phyloP scores from a whole-genome alignment of 2,113 vertebrate species.

The Seriola quinqueradiata region DNA sequence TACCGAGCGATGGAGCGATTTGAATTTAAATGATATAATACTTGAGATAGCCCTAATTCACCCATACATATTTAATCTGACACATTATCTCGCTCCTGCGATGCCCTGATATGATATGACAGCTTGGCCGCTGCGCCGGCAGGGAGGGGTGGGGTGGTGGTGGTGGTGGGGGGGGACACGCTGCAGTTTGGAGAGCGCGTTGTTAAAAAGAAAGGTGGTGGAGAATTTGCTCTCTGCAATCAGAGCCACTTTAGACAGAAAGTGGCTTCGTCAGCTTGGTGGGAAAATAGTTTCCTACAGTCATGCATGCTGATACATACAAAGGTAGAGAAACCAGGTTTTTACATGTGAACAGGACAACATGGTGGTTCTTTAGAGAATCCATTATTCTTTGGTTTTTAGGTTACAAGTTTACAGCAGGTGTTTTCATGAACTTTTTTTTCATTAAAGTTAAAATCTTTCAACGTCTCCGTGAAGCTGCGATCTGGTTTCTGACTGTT shows the following conservation, averaged over 20 bases:
- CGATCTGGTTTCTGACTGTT: too few relatives aligned
- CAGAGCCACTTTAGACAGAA: constrained; percentile 56
- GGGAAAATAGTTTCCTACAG: constrained; percentile 3
- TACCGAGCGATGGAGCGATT: constrained; percentile 81
- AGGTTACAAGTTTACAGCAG: too few relatives aligned
- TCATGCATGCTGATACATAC: constrained; percentile 4
- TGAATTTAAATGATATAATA: constrained; percentile 88
- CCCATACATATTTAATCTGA: constrained; percentile 89
- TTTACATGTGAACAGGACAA: too few relatives aligned
- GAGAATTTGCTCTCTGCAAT: constrained; percentile 65
- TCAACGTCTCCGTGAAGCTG: too few relatives aligned
- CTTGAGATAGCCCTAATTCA: constrained; percentile 85
- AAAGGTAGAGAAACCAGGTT: too few relatives aligned
- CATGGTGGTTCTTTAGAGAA: too few relatives aligned
- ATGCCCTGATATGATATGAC: constrained; percentile 78
- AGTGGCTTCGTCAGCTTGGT: constrained; percentile 21
- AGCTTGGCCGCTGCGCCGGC: constrained; percentile 63
- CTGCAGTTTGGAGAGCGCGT: constrained; percentile 38
- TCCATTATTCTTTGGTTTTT: too few relatives aligned
- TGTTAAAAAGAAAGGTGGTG: constrained; percentile 61
- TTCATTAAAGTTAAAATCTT: too few relatives aligned
- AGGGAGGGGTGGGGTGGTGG: constrained; percentile 29
- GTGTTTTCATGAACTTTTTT: too few relatives aligned
- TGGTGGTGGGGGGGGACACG: constrained; percentile 39
- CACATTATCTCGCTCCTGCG: constrained; percentile 82